These are phyloP conservation scores for Drosophila eohydei DNA, from an alignment of 2,888 invertebrate genomes.

Conservation along the genomic window DNA sequence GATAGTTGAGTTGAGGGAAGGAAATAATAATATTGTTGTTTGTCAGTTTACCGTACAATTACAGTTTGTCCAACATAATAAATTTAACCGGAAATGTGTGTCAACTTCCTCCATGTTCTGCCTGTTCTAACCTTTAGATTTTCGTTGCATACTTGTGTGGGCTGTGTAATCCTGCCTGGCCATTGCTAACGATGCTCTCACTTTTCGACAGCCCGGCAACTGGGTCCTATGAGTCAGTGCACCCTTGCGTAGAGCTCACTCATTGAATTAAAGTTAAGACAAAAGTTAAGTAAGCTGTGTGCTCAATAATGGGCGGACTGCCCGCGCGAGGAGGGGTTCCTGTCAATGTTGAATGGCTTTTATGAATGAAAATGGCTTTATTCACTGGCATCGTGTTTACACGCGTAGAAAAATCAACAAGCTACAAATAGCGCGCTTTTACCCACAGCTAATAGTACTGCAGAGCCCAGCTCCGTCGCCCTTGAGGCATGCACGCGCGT, in stretches of 20 bases:
- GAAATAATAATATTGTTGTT: no score
- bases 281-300: slow-evolving; percentile 1
- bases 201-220: neutral
- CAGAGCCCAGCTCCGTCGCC: neutral
- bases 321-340: neutral
- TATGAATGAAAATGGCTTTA: slow-evolving; percentile 69
- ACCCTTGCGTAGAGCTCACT: neutral
- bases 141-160: slow-evolving; percentile 19
- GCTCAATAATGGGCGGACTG: neutral
- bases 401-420: slow-evolving; percentile 74
- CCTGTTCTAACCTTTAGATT: slow-evolving; percentile 21
- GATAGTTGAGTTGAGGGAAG: no score
- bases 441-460: neutral
- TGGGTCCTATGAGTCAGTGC: slow-evolving; percentile 20
- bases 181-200: neutral
- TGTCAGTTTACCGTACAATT: no score
- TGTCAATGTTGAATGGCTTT: slow-evolving; percentile 13
- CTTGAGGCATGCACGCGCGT: slow-evolving; percentile 55
- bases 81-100: slow-evolving; percentile 18
- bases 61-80: neutral
- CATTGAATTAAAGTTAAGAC: neutral
- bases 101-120: slow-evolving; percentile 30
- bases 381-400: slow-evolving; percentile 57
- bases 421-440: slow-evolving; percentile 56
- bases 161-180: neutral